Percentiles rank a stretch among this genome's conserved stretches.
phyloP scores from a whole-genome alignment of 2,113 vertebrate species.

The Conger conger region DNA sequence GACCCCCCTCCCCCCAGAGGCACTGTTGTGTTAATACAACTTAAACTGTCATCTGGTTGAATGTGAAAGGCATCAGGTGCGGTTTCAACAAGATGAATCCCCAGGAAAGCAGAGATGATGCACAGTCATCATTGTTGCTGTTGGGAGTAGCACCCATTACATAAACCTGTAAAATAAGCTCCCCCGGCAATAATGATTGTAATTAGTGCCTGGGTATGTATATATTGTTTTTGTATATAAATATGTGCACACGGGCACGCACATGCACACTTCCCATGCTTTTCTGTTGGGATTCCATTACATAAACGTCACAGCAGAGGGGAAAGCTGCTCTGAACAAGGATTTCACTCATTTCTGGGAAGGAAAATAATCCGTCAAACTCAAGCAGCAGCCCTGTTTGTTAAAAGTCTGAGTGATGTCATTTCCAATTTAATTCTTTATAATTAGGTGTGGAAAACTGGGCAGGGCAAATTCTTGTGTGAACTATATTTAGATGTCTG shows the following conservation, averaged over 20 bases:
- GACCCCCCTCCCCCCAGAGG: constrained; percentile 24
- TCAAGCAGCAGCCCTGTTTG: constrained; percentile 15
- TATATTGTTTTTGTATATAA: background rate
- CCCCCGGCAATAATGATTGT: background rate
- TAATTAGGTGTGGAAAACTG: constrained; percentile 28
- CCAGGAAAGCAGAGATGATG: background rate
- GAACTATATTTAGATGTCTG: constrained; percentile 34
- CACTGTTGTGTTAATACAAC: constrained; percentile 35
- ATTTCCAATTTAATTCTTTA: constrained; percentile 33
- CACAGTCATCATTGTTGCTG: too few relatives aligned
- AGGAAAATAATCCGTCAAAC: constrained; percentile 17
- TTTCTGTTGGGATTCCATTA: background rate
- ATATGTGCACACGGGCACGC: background rate
- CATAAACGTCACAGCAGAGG: background rate
- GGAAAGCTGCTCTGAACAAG: background rate
- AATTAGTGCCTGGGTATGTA: background rate
- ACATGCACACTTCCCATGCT: background rate
- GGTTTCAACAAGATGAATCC: background rate
- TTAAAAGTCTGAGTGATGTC: constrained; percentile 20
- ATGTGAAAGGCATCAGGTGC: background rate
- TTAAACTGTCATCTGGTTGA: constrained; percentile 35
- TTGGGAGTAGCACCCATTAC: too few relatives aligned
- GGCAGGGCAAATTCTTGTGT: constrained; percentile 20
- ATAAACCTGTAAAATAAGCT: too few relatives aligned
- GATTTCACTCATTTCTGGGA: background rate